A percentile compares a stretch with the other conserved stretches of the same genome.
These are phyloP conservation scores for Corythoichthys haematopterus DNA, from an alignment of 2,113 vertebrate species.

Conservation along the genomic window DNA sequence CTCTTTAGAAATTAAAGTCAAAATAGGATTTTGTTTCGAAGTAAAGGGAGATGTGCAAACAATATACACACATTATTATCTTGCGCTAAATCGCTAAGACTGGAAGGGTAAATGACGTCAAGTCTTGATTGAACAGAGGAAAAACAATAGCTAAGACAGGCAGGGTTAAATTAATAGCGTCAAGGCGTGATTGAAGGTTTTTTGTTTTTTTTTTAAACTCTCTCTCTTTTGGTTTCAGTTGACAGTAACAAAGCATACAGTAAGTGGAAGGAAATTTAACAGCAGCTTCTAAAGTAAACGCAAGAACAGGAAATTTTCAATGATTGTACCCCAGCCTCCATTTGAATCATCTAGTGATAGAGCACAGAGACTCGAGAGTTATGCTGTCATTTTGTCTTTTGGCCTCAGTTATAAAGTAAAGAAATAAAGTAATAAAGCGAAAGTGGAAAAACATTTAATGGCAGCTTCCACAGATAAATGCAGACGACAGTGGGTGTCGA, in stretches of 20 bases:
- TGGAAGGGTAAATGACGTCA: not conserved
- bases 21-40: not conserved
- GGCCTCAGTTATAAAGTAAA: not conserved
- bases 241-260: too few relatives aligned
- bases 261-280: too few relatives aligned
- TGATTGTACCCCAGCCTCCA: too few relatives aligned
- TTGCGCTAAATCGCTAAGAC: constrained; percentile 5
- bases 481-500: not conserved
- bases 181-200: too few relatives aligned
- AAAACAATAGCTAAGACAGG: constrained; percentile 9
- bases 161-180: too few relatives aligned
- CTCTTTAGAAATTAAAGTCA: not conserved
- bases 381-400: constrained; percentile 1
- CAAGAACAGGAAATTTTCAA: too few relatives aligned
- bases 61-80: not conserved
- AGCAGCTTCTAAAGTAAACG: too few relatives aligned
- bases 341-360: too few relatives aligned
- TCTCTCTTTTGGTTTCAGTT: too few relatives aligned
- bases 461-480: not conserved
- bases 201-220: too few relatives aligned
- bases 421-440: not conserved
- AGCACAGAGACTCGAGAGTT: too few relatives aligned
- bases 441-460: not conserved
- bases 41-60: constrained; percentile 10
- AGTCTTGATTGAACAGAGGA: not conserved